Conservation (phyloP, 2,797 vertebrate species). For the Euphonia xanthogaster region DNA sequence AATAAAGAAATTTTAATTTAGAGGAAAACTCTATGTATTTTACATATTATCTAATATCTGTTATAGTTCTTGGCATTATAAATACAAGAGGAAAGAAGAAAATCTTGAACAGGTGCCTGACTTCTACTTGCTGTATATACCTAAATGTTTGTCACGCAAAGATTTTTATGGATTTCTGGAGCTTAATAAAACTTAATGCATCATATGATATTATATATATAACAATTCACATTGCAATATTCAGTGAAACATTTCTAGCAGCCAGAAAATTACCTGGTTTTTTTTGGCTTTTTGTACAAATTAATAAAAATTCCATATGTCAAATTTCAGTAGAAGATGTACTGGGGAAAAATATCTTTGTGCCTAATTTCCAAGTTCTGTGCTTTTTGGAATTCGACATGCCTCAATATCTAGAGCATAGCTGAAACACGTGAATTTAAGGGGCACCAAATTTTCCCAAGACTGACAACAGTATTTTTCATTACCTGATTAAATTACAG, state of each 20-base stretch:
- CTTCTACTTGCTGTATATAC: background rate
- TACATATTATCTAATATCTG: background rate
- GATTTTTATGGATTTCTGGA: background rate
- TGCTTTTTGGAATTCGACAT: background rate
- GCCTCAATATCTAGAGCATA: background rate
- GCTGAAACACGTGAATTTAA: background rate
- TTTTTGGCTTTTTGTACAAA: background rate
- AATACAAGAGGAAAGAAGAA: background rate
- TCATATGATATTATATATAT: background rate
- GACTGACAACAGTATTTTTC: background rate
- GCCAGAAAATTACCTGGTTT: accelerated
- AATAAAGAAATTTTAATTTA: background rate
- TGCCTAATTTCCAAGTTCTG: background rate
- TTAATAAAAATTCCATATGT: background rate
- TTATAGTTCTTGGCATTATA: background rate
- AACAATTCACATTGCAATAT: background rate
- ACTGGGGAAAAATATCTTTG: background rate
- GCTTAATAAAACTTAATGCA: background rate
- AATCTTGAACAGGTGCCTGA: background rate
- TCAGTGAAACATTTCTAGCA: background rate
- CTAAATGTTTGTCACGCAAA: background rate
- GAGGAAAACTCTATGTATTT: background rate
- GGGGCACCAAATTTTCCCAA: background rate
- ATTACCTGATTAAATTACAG: background rate
- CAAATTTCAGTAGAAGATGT: background rate